phyloP scores from a whole-genome alignment of 2,113 vertebrate genomes.

The Burhinus bistriatus region DNA sequence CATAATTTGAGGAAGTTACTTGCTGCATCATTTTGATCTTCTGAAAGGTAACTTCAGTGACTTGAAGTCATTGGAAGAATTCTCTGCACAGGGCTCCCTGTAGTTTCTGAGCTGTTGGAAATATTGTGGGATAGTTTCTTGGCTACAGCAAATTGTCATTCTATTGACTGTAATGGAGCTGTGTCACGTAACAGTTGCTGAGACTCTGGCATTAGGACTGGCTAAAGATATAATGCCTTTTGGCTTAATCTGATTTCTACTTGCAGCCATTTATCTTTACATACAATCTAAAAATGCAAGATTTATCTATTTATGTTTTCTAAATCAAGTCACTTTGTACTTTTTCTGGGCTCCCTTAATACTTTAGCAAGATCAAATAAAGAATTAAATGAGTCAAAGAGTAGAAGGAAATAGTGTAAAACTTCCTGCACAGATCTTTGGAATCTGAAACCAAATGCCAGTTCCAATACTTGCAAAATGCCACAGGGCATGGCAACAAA shows the following conservation, averaged over 20 bases:
- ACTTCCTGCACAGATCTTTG: background rate
- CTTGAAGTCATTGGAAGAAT: background rate
- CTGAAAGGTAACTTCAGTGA: background rate
- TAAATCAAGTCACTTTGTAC: background rate
- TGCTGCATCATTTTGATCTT: background rate
- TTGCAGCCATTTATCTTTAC: conserved; percentile 2
- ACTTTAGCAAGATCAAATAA: background rate
- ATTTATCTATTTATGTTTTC: background rate
- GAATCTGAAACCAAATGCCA: background rate
- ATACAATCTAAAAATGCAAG: background rate
- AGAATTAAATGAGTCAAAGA: background rate
- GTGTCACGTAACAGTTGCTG: background rate
- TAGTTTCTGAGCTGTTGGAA: background rate
- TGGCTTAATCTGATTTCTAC: conserved; percentile 4
- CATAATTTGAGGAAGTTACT: background rate
- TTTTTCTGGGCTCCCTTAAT: background rate
- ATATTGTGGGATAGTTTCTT: background rate
- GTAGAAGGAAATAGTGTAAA: background rate
- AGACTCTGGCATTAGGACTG: background rate
- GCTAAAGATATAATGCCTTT: background rate
- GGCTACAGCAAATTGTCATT: background rate
- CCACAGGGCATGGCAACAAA: background rate
- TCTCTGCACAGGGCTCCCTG: background rate
- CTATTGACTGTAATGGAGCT: background rate
- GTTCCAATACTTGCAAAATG: background rate